Evolutionary conservation across 2,797 vertebrate species (phyloP).

Genomic region (Crossoptilon crossoptilon): DNA sequence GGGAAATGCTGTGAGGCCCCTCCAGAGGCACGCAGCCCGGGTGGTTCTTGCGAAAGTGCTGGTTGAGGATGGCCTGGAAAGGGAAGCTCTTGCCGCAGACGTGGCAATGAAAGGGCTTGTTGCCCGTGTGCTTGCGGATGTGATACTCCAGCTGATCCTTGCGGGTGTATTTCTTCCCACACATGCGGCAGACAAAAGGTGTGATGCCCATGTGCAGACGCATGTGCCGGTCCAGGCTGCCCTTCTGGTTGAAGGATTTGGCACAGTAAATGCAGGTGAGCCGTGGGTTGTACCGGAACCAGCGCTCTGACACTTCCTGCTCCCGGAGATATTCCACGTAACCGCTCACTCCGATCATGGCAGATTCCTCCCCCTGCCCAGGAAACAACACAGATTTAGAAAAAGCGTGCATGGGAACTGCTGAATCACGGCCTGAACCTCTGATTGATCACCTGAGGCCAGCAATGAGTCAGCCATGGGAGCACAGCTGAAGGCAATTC

Average conservation of each 20-base stretch:
- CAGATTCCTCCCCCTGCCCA: slow-evolving; percentile 89
- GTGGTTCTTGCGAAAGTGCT: slow-evolving; percentile 99
- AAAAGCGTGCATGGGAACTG: background rate
- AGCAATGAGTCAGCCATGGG: too few species aligned
- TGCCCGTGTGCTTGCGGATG: slow-evolving; percentile 99
- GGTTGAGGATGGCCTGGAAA: slow-evolving; percentile 99
- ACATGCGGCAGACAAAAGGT: slow-evolving; percentile 96
- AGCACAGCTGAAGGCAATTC: too few species aligned
- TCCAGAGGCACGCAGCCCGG: slow-evolving; percentile 93
- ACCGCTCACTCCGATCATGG: slow-evolving; percentile 91
- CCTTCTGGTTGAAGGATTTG: slow-evolving; percentile 99
- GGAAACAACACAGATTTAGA: slow-evolving; percentile 2
- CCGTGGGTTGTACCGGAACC: slow-evolving; percentile 98
- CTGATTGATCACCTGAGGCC: too few species aligned
- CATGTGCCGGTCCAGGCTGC: slow-evolving; percentile 98
- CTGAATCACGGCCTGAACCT: too few species aligned
- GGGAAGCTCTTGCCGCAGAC: slow-evolving; percentile 98
- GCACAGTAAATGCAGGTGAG: slow-evolving; percentile 99
- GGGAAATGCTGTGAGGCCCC: slow-evolving; percentile 93
- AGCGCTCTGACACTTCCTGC: slow-evolving; percentile 95
- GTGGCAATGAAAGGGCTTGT: slow-evolving; percentile 98
- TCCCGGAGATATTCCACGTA: slow-evolving; percentile 97
- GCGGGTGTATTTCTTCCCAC: slow-evolving; percentile 98
- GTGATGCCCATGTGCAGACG: slow-evolving; percentile 99
- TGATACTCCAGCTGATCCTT: slow-evolving; percentile 99